Evolutionary conservation across 2,888 invertebrate genomes (phyloP), one percentile per base, ranked within the genome.

Genomic region (Pyrrhosoma nymphula): DNA sequence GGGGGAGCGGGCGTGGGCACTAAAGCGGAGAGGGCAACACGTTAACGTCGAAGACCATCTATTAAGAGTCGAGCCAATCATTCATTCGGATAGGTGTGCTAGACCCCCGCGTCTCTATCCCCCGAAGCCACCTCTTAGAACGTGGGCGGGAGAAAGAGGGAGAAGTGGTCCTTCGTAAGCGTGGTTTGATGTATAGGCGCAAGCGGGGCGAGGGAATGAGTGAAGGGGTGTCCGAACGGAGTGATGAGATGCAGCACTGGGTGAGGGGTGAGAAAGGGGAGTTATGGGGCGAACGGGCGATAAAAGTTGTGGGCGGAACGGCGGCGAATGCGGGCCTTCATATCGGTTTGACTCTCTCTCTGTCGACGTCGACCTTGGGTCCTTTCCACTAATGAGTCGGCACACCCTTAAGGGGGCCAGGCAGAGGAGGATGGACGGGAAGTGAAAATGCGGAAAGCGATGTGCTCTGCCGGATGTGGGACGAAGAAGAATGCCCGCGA

Each of bases 171-270:
- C 60, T 60, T 2, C 16, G 20, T 12, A 60, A 26, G 3, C 69
- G 26, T 23, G 35, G 82, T 82, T 82, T 82, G 82, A 82, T 82
- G 82, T 35, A 82, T 82, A 35, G 82, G 4, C 82, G 35, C 82
- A 3, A 82, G 82, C 12, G 35, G 82, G 82, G 82, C 82, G 82
- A 82, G 82, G 82, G 82, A 30, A 82, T 82, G 82, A 82, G 82
- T 82, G 82, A 82, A 82, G 35, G 82, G 82, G 82, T 82, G 82
- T 82, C 82, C n/a, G 90, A 90, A 2, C 55, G 47, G 90, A 90
- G 55, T 56, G 90, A 56, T 56, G 90, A 30, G 90, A 30, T 16
- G 16, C n/a, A 23, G 90, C 1, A 3, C 47, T 10, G 35, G 60
- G n/a, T 23, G 55, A 56, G 10, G 23, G 89, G 56, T n/a, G 90